These are phyloP conservation scores for Cantharis lateralis DNA, from an alignment of 2,888 invertebrate genomes.

Conservation along the genomic window DNA sequence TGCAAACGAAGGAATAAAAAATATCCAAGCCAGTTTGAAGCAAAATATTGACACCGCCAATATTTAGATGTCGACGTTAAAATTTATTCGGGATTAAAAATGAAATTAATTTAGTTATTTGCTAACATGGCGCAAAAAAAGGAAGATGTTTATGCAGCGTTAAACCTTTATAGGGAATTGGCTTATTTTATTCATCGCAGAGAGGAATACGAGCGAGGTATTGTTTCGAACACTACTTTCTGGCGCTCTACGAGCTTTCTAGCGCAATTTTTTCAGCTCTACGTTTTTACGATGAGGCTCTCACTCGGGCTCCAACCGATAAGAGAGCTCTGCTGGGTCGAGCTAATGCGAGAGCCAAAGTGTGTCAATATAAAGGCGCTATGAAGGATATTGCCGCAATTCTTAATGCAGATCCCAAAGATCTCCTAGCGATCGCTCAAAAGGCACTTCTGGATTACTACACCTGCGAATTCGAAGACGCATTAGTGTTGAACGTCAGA, in stretches of 20 bases:
- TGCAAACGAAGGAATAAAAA: too few relatives aligned
- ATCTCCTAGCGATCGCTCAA: constrained; percentile 46
- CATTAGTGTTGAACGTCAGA: constrained; percentile 47
- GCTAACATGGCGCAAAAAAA: constrained; percentile 25
- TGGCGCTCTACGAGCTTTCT: too few relatives aligned
- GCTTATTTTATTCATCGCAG: constrained; percentile 48
- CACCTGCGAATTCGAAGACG: constrained; percentile 53
- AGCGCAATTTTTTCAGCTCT: constrained; percentile 39
- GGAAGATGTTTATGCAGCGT: constrained; percentile 46
- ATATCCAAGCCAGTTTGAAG: neutral
- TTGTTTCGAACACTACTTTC: too few relatives aligned
- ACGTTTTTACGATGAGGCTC: constrained; percentile 47
- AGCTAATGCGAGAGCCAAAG: constrained; percentile 60
- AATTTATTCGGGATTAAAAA: neutral
- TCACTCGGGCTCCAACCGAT: constrained; percentile 53
- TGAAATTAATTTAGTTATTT: neutral
- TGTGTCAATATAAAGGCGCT: constrained; percentile 61
- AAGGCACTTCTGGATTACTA: constrained; percentile 50
- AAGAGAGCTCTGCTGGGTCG: constrained; percentile 61
- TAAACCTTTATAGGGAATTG: constrained; percentile 48
- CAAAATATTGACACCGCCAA: neutral
- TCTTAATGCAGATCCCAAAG: constrained; percentile 44
- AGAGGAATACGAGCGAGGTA: constrained; percentile 50
- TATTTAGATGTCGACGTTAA: neutral
- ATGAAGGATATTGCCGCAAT: constrained; percentile 60